These are phyloP conservation scores for Halocynthia aurantium DNA, from an alignment of 23 tunicate genomes.

Conservation along the genomic window DNA sequence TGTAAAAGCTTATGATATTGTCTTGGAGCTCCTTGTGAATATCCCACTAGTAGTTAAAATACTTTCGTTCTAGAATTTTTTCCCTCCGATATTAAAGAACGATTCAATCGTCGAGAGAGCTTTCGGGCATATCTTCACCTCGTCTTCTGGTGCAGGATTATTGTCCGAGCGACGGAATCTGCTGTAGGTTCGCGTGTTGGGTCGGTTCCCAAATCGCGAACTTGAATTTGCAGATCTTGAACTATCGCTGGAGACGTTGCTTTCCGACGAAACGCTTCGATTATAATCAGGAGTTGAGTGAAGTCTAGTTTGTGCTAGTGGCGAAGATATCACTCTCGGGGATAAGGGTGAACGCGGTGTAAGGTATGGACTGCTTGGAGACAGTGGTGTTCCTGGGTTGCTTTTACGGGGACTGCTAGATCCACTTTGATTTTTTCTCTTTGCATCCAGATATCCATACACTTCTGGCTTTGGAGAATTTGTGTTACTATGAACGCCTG, in stretches of 20 bases:
- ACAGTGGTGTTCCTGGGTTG: slow-evolving; percentile 1
- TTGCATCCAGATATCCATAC: neutral
- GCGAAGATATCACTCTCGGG: no score
- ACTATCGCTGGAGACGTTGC: neutral
- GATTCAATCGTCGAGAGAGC: slow-evolving; percentile 19
- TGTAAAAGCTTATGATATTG: no score
- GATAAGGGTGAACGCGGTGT: slow-evolving; percentile 2
- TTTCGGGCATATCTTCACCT: slow-evolving; percentile 1
- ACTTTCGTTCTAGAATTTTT: no score
- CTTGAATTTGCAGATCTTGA: neutral
- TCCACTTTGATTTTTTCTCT: neutral
- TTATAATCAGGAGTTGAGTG: neutral
- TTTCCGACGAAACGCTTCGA: neutral
- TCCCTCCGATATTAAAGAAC: slow-evolving; percentile 8
- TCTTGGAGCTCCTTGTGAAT: no score
- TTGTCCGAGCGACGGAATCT: no score
- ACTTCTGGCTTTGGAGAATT: neutral
- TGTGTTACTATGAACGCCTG: neutral
- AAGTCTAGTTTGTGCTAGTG: neutral
- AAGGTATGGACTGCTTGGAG: neutral
- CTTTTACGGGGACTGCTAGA: neutral
- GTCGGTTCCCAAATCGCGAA: neutral
- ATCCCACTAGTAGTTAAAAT: no score
- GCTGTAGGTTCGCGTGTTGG: neutral
- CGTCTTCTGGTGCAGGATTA: neutral